Conservation (phyloP, 1,140 invertebrate species). For the Drosophila murphyi region DNA sequence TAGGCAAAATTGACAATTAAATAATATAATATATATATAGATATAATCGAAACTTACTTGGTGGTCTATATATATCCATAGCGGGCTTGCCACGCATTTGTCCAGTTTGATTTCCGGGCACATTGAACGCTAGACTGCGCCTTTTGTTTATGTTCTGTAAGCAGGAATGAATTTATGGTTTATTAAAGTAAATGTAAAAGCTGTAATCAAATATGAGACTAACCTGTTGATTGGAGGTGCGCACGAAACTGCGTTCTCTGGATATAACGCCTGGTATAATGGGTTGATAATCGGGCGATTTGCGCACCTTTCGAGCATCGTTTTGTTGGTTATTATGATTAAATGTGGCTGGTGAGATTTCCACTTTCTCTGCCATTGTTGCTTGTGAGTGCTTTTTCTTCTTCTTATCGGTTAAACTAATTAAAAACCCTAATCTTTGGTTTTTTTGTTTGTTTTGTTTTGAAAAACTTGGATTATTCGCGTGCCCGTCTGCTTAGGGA, state of each 20-base stretch:
- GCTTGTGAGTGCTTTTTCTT: slow-evolving; percentile 6
- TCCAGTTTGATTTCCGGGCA: slow-evolving; percentile 72
- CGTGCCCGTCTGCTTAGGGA: slow-evolving; percentile 25
- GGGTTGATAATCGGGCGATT: slow-evolving; percentile 79
- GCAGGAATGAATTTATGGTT: slow-evolving; percentile 5
- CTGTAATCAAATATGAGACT: slow-evolving; percentile 5
- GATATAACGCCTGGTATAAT: slow-evolving; percentile 85
- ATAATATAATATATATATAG: slow-evolving; percentile 1
- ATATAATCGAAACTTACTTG: slow-evolving; percentile 88
- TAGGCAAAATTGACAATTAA: slow-evolving; percentile 2
- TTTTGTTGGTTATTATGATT: slow-evolving; percentile 62
- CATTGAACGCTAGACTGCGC: slow-evolving; percentile 82
- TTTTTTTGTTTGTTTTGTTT: slow-evolving; percentile 28
- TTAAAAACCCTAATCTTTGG: slow-evolving; percentile 76
- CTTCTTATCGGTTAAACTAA: slow-evolving; percentile 50
- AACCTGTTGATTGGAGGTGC: slow-evolving; percentile 86
- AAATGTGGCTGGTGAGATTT: slow-evolving; percentile 65
- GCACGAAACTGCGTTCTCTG: slow-evolving; percentile 87
- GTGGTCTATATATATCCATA: slow-evolving; percentile 94
- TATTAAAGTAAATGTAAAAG: slow-evolving; percentile 2
- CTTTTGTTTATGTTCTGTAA: slow-evolving; percentile 81
- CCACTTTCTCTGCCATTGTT: slow-evolving; percentile 77
- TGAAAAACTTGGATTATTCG: slow-evolving; percentile 39
- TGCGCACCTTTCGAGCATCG: slow-evolving; percentile 74
- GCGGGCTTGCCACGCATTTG: slow-evolving; percentile 89